Evolutionary conservation across 2,113 vertebrate genomes (phyloP).

Genomic region (Ornithorhynchus anatinus): DNA sequence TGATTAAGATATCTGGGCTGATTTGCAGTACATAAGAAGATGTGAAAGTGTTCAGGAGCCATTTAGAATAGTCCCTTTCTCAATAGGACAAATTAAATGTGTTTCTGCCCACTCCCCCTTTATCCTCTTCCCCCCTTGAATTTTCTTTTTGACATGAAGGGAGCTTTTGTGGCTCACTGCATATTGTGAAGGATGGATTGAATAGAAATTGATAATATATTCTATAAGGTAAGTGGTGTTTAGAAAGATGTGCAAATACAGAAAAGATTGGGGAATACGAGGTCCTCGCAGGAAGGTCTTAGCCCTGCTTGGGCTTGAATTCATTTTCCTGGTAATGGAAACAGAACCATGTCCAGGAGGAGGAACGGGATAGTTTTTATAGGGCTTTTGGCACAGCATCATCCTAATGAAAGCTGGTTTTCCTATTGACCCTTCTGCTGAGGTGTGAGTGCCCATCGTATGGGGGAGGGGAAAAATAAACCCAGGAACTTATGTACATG

Average conservation of each 20-base stretch:
- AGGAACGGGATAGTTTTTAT: slow-evolving; percentile 64
- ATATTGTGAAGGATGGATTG: slow-evolving; percentile 44
- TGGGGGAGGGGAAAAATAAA: slow-evolving; percentile 68
- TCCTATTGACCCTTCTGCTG: slow-evolving; percentile 71
- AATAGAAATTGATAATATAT: slow-evolving; percentile 48
- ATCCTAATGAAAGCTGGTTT: slow-evolving; percentile 63
- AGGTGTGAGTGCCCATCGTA: slow-evolving; percentile 74
- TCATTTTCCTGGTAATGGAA: slow-evolving; percentile 73
- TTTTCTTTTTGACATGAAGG: slow-evolving; percentile 51
- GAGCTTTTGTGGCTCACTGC: slow-evolving; percentile 44
- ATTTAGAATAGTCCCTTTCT: slow-evolving; percentile 27
- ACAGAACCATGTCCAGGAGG: slow-evolving; percentile 22
- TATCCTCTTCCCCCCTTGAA: neutral
- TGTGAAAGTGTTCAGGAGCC: slow-evolving; percentile 39
- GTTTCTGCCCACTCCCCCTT: slow-evolving; percentile 2
- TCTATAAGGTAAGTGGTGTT: slow-evolving; percentile 61
- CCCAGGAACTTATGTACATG: slow-evolving; percentile 54
- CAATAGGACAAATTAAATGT: slow-evolving; percentile 48
- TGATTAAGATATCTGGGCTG: slow-evolving; percentile 67
- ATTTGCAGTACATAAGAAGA: slow-evolving; percentile 52
- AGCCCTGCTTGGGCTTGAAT: slow-evolving; percentile 31
- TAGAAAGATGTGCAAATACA: slow-evolving; percentile 72
- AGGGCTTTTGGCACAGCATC: slow-evolving; percentile 60
- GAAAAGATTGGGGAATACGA: slow-evolving; percentile 71
- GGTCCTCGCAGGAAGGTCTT: slow-evolving; percentile 64